Base-by-base conservation (phyloP, 2,888 invertebrate species). In the Heteromyza rotundicornis region DNA sequence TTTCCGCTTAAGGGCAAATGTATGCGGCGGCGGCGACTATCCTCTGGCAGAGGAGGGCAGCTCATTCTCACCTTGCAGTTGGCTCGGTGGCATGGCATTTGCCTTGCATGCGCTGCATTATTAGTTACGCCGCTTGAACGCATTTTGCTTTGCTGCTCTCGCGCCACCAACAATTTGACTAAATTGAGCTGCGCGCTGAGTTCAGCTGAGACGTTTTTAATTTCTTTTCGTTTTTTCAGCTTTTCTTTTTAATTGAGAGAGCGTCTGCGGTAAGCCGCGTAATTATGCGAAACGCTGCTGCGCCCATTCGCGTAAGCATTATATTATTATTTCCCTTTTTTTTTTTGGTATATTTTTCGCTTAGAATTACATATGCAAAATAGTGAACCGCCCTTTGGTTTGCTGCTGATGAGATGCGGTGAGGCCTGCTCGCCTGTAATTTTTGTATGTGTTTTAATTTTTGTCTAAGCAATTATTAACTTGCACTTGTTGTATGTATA, bases 61-160 rank as follows among this genome's bases (percentile, higher is more conserved):
- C 23, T 57, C 19, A 27, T 57, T 59, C 58, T 59, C 52, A 52
- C 57, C 49, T 57, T 49, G 47, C 40, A 40, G n/a, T 7, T n/a
- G n/a, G 14, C 3, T 40, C 3, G 3, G 40, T 40, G 40, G 14
- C 10, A n/a, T 40, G 40, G 14, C 40, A 27, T 27, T 27, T 27
- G 5, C 60, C 64, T 78, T 75, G 76, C 73, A 74, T 74, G 73
- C 65, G 59, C 55, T 64, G 63, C 63, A 75, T 74, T 74, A 74
- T 74, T 74, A 74, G 76, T 76, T 76, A 74, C 78, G 78, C 77
- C 73, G 73, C 73, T 68, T 78, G 76, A 76, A 77, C 74, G 76
- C 75, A 74, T 76, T 73, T 73, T 20, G 51, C 40, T 32, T 61
- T 27, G 62, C 56, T 8, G 8, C 40, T 50, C 32, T 10, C 19